Percentiles rank a stretch among this genome's conserved stretches.
Evolutionary conservation across 2,113 vertebrate genomes (phyloP).

Genomic region (Platycercus adscitus): DNA sequence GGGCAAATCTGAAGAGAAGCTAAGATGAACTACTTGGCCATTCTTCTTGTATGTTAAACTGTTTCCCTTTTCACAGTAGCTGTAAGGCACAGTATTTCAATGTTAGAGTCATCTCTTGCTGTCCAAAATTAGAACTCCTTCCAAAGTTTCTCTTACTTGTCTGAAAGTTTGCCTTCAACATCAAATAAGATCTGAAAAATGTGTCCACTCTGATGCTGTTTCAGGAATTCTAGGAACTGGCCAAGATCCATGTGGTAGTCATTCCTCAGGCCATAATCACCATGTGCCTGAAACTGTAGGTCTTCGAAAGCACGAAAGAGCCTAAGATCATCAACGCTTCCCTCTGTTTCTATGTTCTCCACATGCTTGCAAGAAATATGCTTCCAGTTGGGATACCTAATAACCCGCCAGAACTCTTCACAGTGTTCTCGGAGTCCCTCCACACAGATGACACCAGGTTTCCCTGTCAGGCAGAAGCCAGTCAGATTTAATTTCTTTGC

Average conservation of each 20-base stretch:
- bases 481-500: conserved; percentile 77
- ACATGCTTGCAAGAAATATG: conserved; percentile 82
- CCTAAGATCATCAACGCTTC: conserved; percentile 34
- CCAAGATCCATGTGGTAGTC: conserved; percentile 84
- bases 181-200: conserved; percentile 82
- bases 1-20: not conserved
- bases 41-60: not conserved
- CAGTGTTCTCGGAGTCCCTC: conserved; percentile 74
- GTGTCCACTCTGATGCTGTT: conserved; percentile 74
- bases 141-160: conserved; percentile 15
- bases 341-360: conserved; percentile 64
- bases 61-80: not conserved
- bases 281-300: conserved; percentile 77
- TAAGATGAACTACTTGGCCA: not conserved
- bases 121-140: not conserved
- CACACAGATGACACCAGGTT: conserved; percentile 81
- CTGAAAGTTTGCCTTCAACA: conserved; percentile 73
- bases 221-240: conserved; percentile 78
- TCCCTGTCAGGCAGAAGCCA: conserved; percentile 81
- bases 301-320: conserved; percentile 77
- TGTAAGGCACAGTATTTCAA: not conserved
- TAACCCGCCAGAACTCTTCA: conserved; percentile 79
- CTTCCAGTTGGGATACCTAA: conserved; percentile 81
- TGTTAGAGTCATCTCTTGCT: not conserved
- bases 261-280: conserved; percentile 78